Evolutionary conservation across 2,888 invertebrate genomes (phyloP), one percentile per base, ranked within the genome.

Genomic region (Epistrophe eligans): DNA sequence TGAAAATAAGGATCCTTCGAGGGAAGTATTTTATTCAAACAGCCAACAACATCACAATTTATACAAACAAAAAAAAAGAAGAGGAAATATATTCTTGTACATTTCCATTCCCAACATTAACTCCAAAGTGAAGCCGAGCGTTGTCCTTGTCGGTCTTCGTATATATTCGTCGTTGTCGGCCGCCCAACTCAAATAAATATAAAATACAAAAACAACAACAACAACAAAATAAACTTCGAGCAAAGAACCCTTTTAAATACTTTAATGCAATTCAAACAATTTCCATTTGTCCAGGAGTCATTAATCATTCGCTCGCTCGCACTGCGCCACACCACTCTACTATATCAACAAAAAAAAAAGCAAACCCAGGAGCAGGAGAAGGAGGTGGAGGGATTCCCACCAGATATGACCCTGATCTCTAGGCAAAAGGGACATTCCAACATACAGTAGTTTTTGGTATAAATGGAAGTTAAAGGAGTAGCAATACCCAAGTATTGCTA

Each of bases 271-370:
- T 91, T 91, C 91, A 91, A 91, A 91, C 91, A 91, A 92, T 92
- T 92, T 92, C 91, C 91, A 92, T 92, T 92, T 92, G 92, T 92
- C 92, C 92, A 90, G 90, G 89, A 90, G 89, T 90, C 92, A 92
- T 92, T 92, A 92, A 92, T 92, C 92, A 92, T 92, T 92, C 90
- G 67, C 77, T 92, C 90, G 67, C 77, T 77, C 80, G 72, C 80
- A 84, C 72, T 71, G 71, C 67, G 48, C 57, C 70, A 64, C 74
- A 80, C 73, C 62, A 70, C 74, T 71, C 77, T 45, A 50, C 70
- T 43, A 38, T 32, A 28, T 55, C 52, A 52, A 55, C 28, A 32
- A 28, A 7, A 67, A 15, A 35, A 50, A 32, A 52, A 32, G 28
- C 1, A 55, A 43, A 19, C 90, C 88, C 90, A 88, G 90, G 19